A percentile compares a stretch with the other conserved stretches of the same genome.
These are phyloP conservation scores for Lagorchestes hirsutus DNA, from an alignment of 2,797 vertebrate species.

Conservation along the genomic window DNA sequence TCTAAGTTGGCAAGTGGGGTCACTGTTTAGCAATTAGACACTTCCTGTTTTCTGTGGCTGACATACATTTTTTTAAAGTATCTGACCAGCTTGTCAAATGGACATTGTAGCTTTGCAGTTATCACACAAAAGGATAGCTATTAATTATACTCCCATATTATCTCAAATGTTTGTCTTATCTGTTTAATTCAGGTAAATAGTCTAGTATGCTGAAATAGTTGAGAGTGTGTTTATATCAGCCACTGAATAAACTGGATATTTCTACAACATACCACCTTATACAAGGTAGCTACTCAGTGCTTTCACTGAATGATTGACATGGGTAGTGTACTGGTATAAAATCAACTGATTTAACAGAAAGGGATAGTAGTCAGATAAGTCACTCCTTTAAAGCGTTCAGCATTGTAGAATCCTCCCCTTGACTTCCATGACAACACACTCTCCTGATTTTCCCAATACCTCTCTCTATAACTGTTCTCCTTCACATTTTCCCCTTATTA, in stretches of 20 bases:
- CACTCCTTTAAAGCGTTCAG: not conserved
- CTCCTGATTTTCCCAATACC: not conserved
- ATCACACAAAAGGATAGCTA: conserved; percentile 26
- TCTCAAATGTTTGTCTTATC: conserved; percentile 13
- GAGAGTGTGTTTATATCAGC: conserved; percentile 29
- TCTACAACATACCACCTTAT: not conserved
- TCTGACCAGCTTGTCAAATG: not conserved
- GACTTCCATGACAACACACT: not conserved
- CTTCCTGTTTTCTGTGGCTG: conserved; percentile 7
- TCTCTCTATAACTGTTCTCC: not conserved
- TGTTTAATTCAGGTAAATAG: conserved; percentile 14
- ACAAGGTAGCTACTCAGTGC: not conserved
- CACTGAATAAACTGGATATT: not conserved
- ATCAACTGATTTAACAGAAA: not conserved
- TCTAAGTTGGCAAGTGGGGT: conserved; percentile 34
- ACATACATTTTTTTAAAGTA: conserved; percentile 12
- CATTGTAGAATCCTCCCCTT: not conserved
- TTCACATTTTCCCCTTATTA: not conserved
- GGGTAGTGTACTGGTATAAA: not conserved
- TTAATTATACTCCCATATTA: conserved; percentile 13
- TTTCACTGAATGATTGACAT: not conserved
- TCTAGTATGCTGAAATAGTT: conserved; percentile 13
- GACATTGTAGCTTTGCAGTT: conserved; percentile 1
- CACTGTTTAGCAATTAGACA: conserved; percentile 28
- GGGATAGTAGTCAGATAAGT: not conserved